Conservation (phyloP, 2,113 vertebrate species). For the Actenoides hombroni region DNA sequence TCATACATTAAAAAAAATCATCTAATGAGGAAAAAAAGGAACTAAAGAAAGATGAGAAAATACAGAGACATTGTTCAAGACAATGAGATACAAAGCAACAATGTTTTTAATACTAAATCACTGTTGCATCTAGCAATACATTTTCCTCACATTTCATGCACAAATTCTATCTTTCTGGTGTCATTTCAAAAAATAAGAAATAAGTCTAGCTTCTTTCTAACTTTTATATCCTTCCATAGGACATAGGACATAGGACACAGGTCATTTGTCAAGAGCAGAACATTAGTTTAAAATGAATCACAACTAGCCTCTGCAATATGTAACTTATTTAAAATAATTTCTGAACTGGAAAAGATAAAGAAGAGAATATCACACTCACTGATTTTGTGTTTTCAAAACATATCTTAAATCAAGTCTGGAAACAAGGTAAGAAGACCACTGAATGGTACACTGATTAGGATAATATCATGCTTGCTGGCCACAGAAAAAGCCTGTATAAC, state of each 20-base stretch:
- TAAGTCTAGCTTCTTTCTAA: background rate
- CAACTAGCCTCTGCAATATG: slow-evolving; percentile 5
- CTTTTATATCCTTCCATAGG: background rate
- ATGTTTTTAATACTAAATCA: background rate
- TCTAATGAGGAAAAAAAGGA: background rate
- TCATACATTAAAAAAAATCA: background rate
- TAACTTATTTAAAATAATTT: slow-evolving; percentile 16
- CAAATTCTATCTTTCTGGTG: background rate
- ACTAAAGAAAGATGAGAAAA: background rate
- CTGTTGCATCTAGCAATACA: background rate
- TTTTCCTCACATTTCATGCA: background rate
- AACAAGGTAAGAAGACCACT: background rate
- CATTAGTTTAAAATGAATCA: slow-evolving; percentile 1
- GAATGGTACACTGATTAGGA: slow-evolving; percentile 33
- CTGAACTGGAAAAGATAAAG: slow-evolving; percentile 15
- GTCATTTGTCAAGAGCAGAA: slow-evolving; percentile 4
- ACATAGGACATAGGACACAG: background rate
- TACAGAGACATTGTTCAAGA: background rate
- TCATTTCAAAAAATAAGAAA: background rate
- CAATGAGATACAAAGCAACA: background rate
- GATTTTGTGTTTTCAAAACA: slow-evolving; percentile 27
- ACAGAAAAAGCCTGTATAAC: background rate
- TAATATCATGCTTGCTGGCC: background rate
- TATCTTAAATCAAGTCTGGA: slow-evolving; percentile 34
- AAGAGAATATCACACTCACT: background rate